Conservation (phyloP, 2,888 invertebrate species). For the Diaphora mendica region DNA sequence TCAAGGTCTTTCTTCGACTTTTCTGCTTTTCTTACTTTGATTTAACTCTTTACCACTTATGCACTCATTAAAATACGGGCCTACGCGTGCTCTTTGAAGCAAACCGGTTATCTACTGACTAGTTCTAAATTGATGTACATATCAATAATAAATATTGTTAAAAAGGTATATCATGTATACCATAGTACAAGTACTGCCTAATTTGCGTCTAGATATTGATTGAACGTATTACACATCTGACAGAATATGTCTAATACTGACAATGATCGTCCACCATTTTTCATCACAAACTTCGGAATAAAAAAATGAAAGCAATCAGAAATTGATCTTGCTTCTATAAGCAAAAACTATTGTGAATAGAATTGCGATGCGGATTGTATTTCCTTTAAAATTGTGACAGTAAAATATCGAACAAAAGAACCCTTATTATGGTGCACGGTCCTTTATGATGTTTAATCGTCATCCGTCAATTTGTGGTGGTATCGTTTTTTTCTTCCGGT, state of each 20-base stretch:
- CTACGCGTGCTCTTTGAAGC: background rate
- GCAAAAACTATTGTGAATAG: conserved; percentile 20
- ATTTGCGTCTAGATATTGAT: background rate
- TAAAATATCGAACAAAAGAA: conserved; percentile 26
- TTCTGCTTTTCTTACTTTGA: background rate
- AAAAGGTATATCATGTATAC: background rate
- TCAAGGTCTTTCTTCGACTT: background rate
- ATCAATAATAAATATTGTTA: background rate
- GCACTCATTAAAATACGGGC: no score
- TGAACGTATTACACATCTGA: background rate
- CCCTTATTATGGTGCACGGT: conserved; percentile 39
- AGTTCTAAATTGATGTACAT: background rate
- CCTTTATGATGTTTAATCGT: conserved; percentile 53
- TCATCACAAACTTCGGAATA: background rate
- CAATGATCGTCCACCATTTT: background rate
- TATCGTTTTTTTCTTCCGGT: conserved; percentile 59
- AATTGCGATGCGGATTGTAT: conserved; percentile 26
- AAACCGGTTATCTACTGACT: background rate
- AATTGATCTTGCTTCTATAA: conserved; percentile 6
- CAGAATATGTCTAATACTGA: background rate
- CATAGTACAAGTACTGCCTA: background rate
- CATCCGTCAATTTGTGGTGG: conserved; percentile 62
- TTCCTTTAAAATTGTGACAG: conserved; percentile 36
- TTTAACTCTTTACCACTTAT: background rate
- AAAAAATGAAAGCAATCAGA: conserved; percentile 9